Conservation (phyloP, 2,888 invertebrate genomes). For the Trissolcus japonicus region DNA sequence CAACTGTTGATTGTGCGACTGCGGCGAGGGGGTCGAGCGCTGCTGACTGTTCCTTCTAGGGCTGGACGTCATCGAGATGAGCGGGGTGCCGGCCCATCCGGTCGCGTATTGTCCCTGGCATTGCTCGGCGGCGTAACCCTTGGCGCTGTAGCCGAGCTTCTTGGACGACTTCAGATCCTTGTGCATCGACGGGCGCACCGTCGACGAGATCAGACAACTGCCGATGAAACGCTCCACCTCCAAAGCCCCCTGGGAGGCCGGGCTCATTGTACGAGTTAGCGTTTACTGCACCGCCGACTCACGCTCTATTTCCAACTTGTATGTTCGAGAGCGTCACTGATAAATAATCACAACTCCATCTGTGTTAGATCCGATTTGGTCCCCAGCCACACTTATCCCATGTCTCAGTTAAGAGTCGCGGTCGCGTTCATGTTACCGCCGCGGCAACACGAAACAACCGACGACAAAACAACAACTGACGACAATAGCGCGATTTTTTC, state of each 20-base stretch:
- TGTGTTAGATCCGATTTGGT: neutral
- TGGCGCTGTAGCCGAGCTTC: slow-evolving; percentile 48
- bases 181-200: slow-evolving; percentile 61
- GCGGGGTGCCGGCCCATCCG: slow-evolving; percentile 88
- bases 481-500: neutral
- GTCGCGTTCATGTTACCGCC: slow-evolving; percentile 20
- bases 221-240: slow-evolving; percentile 82
- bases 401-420: slow-evolving; percentile 6
- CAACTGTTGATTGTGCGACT: slow-evolving; percentile 13
- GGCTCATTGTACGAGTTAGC: slow-evolving; percentile 80
- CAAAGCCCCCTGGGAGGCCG: slow-evolving; percentile 80
- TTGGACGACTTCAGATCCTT: slow-evolving; percentile 59
- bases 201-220: slow-evolving; percentile 79
- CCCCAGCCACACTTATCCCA: slow-evolving; percentile 14
- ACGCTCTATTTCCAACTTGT: neutral
- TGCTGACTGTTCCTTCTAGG: slow-evolving; percentile 76
- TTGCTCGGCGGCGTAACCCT: slow-evolving; percentile 52
- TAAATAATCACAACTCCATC: neutral
- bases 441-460: slow-evolving; percentile 3
- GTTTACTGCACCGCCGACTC: neutral
- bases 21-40: slow-evolving; percentile 61
- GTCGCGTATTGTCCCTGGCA: slow-evolving; percentile 56
- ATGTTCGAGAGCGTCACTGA: neutral
- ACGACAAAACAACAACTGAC: slow-evolving; percentile 8
- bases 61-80: slow-evolving; percentile 85